Percentiles rank a stretch among this genome's conserved stretches.
These are phyloP conservation scores for Stegastes partitus DNA, from an alignment of 2,113 vertebrate genomes.

Conservation along the genomic window DNA sequence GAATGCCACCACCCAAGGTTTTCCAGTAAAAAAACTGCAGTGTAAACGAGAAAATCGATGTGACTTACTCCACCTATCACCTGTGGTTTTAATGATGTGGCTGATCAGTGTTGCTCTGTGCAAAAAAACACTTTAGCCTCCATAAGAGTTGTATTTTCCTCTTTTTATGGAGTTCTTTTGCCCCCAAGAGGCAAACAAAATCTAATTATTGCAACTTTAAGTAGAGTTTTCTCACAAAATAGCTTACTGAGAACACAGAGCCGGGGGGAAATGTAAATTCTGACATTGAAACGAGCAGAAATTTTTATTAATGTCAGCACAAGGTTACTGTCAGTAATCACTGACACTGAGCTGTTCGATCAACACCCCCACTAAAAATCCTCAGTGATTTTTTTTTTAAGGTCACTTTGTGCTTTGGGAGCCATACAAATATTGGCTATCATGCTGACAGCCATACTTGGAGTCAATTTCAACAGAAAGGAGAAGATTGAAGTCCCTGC, in stretches of 20 bases:
- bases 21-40: too few species aligned
- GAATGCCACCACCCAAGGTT: too few species aligned
- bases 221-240: neutral
- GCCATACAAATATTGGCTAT: slow-evolving; percentile 14
- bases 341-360: slow-evolving; percentile 20
- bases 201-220: neutral
- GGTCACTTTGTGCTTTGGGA: slow-evolving; percentile 36
- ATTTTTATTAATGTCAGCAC: neutral
- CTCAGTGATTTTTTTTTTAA: slow-evolving; percentile 35
- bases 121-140: too few species aligned
- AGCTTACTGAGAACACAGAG: neutral
- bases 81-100: too few species aligned
- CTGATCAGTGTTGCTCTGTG: too few species aligned
- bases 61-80: too few species aligned
- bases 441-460: neutral
- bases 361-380: neutral
- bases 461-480: neutral
- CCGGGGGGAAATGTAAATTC: slow-evolving; percentile 1
- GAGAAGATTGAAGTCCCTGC: slow-evolving; percentile 8
- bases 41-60: too few species aligned
- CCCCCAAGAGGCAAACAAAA: too few species aligned
- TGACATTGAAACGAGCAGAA: slow-evolving; percentile 17
- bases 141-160: too few species aligned
- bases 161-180: too few species aligned
- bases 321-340: slow-evolving; percentile 3